Evolutionary conservation across 53 echinoderm and acorn worm genomes (phyloP).

Genomic region (Echinometra lucunter): DNA sequence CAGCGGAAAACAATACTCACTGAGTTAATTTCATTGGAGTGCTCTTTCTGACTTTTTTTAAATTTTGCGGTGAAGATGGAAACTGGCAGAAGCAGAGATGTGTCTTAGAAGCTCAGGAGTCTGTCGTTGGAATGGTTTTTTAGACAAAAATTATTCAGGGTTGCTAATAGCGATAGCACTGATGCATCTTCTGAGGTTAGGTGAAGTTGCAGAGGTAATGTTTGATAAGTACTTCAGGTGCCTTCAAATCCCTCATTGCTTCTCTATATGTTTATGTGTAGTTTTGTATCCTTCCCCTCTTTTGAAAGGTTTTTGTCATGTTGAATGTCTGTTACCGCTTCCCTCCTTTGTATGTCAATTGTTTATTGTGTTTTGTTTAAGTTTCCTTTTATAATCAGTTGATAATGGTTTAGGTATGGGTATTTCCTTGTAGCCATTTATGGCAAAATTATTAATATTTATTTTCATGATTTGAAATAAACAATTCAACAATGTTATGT

Average conservation of each 20-base stretch:
- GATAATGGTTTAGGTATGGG: not conserved
- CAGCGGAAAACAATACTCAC: slow-evolving; percentile 4
- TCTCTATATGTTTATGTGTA: not conserved
- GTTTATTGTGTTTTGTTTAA: not conserved
- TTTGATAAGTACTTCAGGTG: slow-evolving; percentile 39
- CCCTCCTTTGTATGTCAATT: not conserved
- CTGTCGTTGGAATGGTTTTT: not conserved
- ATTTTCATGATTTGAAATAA: too few relatives aligned
- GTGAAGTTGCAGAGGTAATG: slow-evolving; percentile 43
- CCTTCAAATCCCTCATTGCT: not conserved
- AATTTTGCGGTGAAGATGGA: slow-evolving; percentile 1
- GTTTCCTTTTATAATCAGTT: not conserved
- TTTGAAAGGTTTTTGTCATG: not conserved
- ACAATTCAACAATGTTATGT: too few relatives aligned
- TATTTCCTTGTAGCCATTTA: not conserved
- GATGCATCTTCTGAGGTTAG: not conserved
- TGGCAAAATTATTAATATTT: not conserved
- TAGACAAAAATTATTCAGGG: slow-evolving; percentile 18
- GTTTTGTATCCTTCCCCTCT: not conserved
- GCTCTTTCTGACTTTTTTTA: slow-evolving; percentile 19
- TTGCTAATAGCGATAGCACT: not conserved
- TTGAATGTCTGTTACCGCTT: not conserved
- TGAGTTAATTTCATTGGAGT: slow-evolving; percentile 21
- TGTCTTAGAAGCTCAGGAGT: not conserved
- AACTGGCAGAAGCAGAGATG: not conserved